Base-by-base conservation (phyloP, 1,140 invertebrate genomes). In the Scylla paramamosain region DNA sequence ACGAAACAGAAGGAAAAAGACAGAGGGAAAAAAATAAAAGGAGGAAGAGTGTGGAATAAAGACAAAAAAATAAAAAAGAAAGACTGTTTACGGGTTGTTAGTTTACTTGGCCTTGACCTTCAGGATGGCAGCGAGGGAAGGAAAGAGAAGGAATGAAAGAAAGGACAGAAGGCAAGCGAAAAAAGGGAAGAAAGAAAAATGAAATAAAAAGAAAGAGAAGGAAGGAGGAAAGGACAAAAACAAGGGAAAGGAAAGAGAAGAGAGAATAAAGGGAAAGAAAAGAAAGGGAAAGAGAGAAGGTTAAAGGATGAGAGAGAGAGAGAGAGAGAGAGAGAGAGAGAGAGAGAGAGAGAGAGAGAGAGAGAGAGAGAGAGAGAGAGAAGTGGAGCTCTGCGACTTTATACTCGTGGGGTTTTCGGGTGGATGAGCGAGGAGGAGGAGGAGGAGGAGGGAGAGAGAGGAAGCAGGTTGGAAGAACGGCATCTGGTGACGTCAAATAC, bases 341-440 rank as follows among this genome's bases (percentile, higher is more conserved):
- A 77, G 67, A 77, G 67, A 77, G 67, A 77, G 67, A 77, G 67
- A 77, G 67, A 77, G 67, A 77, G 67, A 77, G 67, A 77, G 67
- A 77, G 67, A 77, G 67, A 77, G 67, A 77, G 67, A 77, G 67
- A 77, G 67, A 77, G 67, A 77, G 67, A 77, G 67, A n/a, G 67
- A 67, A 2, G 52, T 12, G 52, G 52, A 59, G 52, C 10, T 14
- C 52, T 59, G 67, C 67, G 67, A 77, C 67, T 12, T 77, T n/a
- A 77, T 20, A 77, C 67, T 77, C 67, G 2, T n/a, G 4, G 67
- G 25, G 25, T 1, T 77, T 77, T 77, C 25, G 8, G 67, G 67
- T 77, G 8, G 67, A 77, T n/a, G 67, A n/a, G 67, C n/a, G 2
- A n/a, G 2, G 20, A n/a, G 67, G 67, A 77, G 67, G 67, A 77